phyloP scores from a whole-genome alignment of 2,797 vertebrate genomes.

The Lagodon rhomboides region DNA sequence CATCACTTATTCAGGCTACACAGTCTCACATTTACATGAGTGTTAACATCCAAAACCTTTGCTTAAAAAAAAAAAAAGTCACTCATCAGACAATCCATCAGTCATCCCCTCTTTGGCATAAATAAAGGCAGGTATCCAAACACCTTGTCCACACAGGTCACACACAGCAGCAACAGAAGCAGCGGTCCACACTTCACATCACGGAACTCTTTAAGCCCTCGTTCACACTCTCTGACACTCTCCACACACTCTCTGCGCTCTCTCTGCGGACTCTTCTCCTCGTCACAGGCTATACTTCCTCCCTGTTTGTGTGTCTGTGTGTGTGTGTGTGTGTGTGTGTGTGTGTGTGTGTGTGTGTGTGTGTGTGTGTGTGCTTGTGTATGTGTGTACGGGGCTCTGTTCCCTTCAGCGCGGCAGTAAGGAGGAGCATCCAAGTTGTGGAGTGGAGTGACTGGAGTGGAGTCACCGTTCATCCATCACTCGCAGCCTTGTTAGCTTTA shows the following conservation, averaged over 20 bases:
- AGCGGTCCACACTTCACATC: conserved; percentile 58
- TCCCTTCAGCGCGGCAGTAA: conserved; percentile 64
- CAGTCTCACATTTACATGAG: not conserved
- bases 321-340: conserved; percentile 39
- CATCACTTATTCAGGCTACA: conserved; percentile 11
- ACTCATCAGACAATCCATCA: conserved; percentile 47
- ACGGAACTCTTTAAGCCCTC: conserved; percentile 51
- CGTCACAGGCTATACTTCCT: conserved; percentile 79
- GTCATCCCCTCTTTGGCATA: conserved; percentile 26
- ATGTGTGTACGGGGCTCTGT: conserved; percentile 62
- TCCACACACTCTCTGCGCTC: conserved; percentile 50
- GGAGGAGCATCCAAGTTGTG: conserved; percentile 63
- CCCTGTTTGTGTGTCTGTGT: conserved; percentile 49
- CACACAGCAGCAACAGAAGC: conserved; percentile 52
- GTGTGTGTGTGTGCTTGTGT: conserved; percentile 11
- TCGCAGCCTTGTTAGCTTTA: conserved; percentile 1
- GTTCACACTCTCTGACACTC: conserved; percentile 63
- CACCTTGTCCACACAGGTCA: conserved; percentile 59
- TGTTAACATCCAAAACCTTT: conserved; percentile 4
- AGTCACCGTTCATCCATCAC: conserved; percentile 45
- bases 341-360: conserved; percentile 51
- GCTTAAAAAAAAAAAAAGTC: conserved; percentile 64
- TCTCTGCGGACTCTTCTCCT: conserved; percentile 54
- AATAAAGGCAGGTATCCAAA: conserved; percentile 45
- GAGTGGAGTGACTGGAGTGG: conserved; percentile 77